Evolutionary conservation across 1,140 invertebrate species (phyloP), one percentile per base, ranked within the genome.

Genomic region (Habropoda laboriosa): DNA sequence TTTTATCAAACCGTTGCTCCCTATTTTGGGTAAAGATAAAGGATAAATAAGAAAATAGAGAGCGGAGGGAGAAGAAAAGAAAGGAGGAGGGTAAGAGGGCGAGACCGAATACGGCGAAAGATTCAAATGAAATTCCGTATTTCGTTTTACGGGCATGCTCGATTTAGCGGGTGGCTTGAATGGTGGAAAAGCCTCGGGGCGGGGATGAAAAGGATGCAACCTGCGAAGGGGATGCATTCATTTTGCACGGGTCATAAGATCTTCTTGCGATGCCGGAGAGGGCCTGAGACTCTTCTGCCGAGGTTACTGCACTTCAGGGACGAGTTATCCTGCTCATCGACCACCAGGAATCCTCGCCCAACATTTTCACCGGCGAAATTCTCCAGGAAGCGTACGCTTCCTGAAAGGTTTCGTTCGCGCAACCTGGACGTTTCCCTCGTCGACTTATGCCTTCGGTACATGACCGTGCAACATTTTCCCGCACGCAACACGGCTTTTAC

Each of bases 241-340:
- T 91, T 91, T 91, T 92, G 87, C 87, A 92, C 88, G 88, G 90
- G 79, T 90, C 90, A 89, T 89, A 91, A 91, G 89, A 86, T 74
- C 83, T 87, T 84, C 80, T 81, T 74, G 76, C 68, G 80, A 81
- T 81, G 53, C 35, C 18, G 18, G 47, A 58, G 60, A 58, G 18
- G 55, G 68, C 66, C 57, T 24, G 76, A 72, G 80, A 87, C 80
- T 87, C 83, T 81, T 88, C 83, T 66, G 83, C 88, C 71, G 86
- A 89, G 88, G 90, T 92, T 91, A 92, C 89, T 90, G 88, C 89
- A 92, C 92, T 91, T 91, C 75, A 66, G 91, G 91, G 91, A 92
- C 87, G 77, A 90, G 88, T 92, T 92, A 92, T 88, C 85, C 85
- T 83, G 45, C 80, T 83, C 85, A 87, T 86, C 83, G 84, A 84